Base-by-base conservation (phyloP, 1,140 invertebrate genomes). In the Lerema accius region DNA sequence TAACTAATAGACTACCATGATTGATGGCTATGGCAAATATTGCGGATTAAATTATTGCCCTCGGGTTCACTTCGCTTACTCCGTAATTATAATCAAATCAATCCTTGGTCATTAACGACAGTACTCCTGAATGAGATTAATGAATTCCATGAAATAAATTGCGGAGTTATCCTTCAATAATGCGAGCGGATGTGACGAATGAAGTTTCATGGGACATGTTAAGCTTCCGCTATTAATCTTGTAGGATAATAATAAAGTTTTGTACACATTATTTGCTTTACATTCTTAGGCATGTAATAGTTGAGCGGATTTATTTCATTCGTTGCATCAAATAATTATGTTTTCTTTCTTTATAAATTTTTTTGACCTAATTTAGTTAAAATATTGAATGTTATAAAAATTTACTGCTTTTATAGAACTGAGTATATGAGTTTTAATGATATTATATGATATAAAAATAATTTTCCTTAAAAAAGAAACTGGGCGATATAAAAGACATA, bases 181-280 rank as follows among this genome's bases (percentile, higher is more conserved):
- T 79, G 73, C 69, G 51, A 65, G 55, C 77, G 84, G 82, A 87
- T 78, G 82, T 88, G 79, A 78, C 75, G 70, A 80, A 83, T 81
- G 81, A 84, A 76, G 67, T 75, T 75, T 53, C 69, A 78, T 66
- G 66, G 67, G 65, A 73, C 71, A 73, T 75, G 80, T 70, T 45
- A n/a, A n/a, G 67, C 72, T 82, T 86, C 84, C 84, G 81, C 84
- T 76, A 84, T 89, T 72, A 82, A 89, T 85, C 80, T 79, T 72
- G 63, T 17, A 67, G 71, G 50, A 75, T 77, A 80, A 86, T 76
- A 84, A 85, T 83, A 67, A 71, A 59, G 50, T 19, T 23, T n/a
- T 13, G 6, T 51, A 7, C 17, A 23, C 50, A 53, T 4, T n/a
- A n/a, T n/a, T n/a, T n/a, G n/a, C n/a, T n/a, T n/a, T n/a, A n/a